These are phyloP conservation scores for Muraenolepis orangiensis DNA, from an alignment of 2,797 vertebrate genomes.

Conservation along the genomic window DNA sequence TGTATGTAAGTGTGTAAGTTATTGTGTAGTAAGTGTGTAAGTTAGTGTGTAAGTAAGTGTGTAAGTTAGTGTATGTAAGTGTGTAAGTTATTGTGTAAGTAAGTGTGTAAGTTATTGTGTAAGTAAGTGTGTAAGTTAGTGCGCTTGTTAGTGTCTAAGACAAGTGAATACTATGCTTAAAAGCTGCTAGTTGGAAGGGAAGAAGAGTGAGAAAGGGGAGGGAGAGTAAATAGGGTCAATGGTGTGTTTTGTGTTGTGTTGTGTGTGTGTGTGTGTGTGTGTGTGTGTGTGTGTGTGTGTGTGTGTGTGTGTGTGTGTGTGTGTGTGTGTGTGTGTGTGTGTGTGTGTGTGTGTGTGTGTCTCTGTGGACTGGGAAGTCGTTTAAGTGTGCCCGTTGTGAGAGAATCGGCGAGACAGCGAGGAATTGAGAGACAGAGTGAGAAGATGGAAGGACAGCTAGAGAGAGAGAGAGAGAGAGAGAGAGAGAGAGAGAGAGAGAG, in stretches of 20 bases:
- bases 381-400: slow-evolving; percentile 11
- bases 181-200: neutral
- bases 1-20: too few species aligned
- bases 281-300: too few species aligned
- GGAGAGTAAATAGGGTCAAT: neutral
- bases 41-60: too few species aligned
- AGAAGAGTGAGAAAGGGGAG: slow-evolving; percentile 14
- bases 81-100: too few species aligned
- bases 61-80: too few species aligned
- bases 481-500: neutral
- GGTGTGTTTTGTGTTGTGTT: too few species aligned
- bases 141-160: too few species aligned
- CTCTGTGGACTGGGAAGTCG: slow-evolving; percentile 4
- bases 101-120: too few species aligned
- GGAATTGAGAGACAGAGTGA: slow-evolving; percentile 11
- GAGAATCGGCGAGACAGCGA: slow-evolving; percentile 9
- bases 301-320: neutral
- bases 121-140: too few species aligned
- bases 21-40: too few species aligned
- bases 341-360: neutral
- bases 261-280: too few species aligned
- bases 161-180: neutral
- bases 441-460: slow-evolving; percentile 14
- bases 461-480: neutral
- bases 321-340: neutral